Percentiles rank a stretch among this genome's conserved stretches.
Conservation (phyloP, 2,797 vertebrate species). For the Momotus momota region DNA sequence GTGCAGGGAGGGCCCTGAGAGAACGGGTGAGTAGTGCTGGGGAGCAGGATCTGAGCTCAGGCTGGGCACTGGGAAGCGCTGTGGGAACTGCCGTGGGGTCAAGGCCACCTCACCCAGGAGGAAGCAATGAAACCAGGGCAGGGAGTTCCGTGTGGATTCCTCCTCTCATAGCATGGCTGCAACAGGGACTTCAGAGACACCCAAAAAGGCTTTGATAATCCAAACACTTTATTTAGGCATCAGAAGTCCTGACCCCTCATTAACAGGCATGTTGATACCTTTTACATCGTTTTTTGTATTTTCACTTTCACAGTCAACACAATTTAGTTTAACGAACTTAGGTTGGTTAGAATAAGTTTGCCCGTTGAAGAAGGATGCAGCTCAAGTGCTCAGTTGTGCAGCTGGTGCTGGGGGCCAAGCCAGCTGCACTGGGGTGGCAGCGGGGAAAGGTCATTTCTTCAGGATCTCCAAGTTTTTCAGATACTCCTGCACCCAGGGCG, state of each 20-base stretch:
- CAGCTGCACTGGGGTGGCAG: background rate
- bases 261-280: background rate
- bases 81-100: background rate
- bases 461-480: rapidly evolving
- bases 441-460: rapidly evolving
- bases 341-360: background rate
- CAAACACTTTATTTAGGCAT: background rate
- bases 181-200: background rate
- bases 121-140: background rate
- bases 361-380: background rate
- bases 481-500: rapidly evolving
- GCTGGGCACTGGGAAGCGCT: background rate
- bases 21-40: background rate
- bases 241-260: background rate
- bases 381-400: rapidly evolving
- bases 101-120: background rate
- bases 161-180: background rate
- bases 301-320: background rate
- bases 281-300: background rate
- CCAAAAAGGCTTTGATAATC: background rate
- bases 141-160: rapidly evolving
- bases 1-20: background rate
- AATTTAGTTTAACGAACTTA: background rate
- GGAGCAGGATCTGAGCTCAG: background rate
- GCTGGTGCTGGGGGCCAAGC: rapidly evolving